Conservation (phyloP, 2,888 invertebrate genomes). For the Ophion ellenae region DNA sequence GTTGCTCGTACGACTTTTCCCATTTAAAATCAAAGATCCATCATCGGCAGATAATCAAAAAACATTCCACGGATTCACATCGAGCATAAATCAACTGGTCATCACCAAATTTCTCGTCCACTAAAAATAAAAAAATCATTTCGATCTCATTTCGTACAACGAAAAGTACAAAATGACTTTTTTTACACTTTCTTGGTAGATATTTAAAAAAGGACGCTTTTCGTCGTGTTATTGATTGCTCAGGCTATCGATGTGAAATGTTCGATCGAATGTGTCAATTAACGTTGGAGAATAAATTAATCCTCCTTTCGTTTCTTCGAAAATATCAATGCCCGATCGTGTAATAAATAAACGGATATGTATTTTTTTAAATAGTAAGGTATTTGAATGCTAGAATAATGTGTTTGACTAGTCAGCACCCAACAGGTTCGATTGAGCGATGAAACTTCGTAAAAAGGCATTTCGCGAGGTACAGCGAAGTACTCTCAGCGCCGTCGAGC, state of each 20-base stretch:
- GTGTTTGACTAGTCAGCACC: not conserved
- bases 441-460: not conserved
- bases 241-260: not conserved
- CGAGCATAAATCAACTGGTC: not conserved
- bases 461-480: not conserved
- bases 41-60: not conserved
- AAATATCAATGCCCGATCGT: not conserved
- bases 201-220: too few species aligned
- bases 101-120: not conserved
- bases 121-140: not conserved
- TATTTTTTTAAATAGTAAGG: not conserved
- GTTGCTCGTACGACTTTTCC: too few species aligned
- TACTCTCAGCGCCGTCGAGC: not conserved
- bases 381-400: not conserved
- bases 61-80: not conserved
- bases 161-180: too few species aligned
- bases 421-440: not conserved
- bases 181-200: too few species aligned
- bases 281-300: not conserved
- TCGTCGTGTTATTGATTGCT: not conserved
- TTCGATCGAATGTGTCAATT: not conserved
- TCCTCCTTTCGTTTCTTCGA: not conserved
- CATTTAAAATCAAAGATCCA: not conserved
- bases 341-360: not conserved
- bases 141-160: not conserved